Evolutionary conservation across 37 sponge, comb jelly and placozoan genomes (phyloP), one percentile per base, ranked within the genome.

Genomic region (Crambe crambe): DNA sequence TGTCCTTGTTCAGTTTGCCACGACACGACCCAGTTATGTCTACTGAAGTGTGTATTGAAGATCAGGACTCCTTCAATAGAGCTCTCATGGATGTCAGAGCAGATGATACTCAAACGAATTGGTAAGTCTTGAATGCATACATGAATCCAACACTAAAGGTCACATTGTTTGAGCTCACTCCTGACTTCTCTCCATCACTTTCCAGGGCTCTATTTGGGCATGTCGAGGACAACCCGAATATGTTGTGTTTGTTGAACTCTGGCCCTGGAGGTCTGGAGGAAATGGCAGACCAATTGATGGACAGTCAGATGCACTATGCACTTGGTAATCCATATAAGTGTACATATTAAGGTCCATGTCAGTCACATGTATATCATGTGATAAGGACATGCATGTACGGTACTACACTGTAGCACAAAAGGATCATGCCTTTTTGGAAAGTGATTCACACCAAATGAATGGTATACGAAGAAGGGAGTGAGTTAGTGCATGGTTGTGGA

Each of bases 151-250:
- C 10, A 15, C 10, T 47, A 15, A 47, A 47, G 12, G 51, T 47
- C 10, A 47, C 12, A 47, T 6, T 47, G 6, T 15, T 47, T 47
- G 51, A 47, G 51, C 10, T 6, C 4, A 9, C 75, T 44, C 23
- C 42, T 8, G 6, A 23, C 15, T 21, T 61, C 63, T 61, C 12
- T 61, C 63, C 51, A 47, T 12, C 25, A 8, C 12, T 21, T 9
- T 39, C 26, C 63, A 95, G 96, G 96, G 90, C 72, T 20, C 73
- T 95, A 36, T 75, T 86, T 61, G 80, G 88, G 12, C 96, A 95
- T 51, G 59, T 25, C n/a, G 89, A 90, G 34, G 58, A 56, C 37
- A 80, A 89, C 73, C 96, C 96, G 25, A 87, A 84, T 27, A 74
- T 71, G 25, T 43, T 95, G 26, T 23, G 30, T 21, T 57, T 65